Percentiles rank a stretch among this genome's conserved stretches.
Conservation (phyloP, 2,797 vertebrate genomes). For the Eulemur albifrons region DNA sequence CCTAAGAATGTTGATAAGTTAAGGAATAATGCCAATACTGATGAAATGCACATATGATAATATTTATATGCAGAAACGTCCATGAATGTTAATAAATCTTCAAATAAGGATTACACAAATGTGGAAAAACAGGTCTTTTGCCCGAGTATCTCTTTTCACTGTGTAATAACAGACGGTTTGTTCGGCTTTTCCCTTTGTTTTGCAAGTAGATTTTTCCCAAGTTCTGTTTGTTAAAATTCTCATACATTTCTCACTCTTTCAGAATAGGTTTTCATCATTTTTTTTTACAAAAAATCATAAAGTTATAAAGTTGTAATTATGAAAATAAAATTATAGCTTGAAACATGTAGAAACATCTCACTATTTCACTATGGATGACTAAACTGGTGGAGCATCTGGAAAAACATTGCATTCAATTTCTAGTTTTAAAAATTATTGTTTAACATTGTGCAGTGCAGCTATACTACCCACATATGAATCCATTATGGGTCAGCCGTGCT, state of each 20-base stretch:
- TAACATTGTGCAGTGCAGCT: neutral
- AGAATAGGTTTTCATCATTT: neutral
- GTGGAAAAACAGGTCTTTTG: slow-evolving; percentile 15
- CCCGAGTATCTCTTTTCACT: neutral
- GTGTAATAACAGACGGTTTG: neutral
- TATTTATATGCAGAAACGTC: neutral
- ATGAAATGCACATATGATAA: neutral
- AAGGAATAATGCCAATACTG: slow-evolving; percentile 17
- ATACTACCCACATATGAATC: neutral
- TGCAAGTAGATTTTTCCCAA: neutral
- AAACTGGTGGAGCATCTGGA: neutral
- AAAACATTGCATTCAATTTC: neutral
- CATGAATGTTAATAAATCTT: slow-evolving; percentile 32
- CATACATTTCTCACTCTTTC: neutral
- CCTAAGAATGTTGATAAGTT: slow-evolving; percentile 6
- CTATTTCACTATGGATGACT: neutral
- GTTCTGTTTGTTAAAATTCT: slow-evolving; percentile 11
- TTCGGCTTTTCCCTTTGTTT: neutral
- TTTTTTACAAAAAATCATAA: neutral
- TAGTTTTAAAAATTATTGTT: slow-evolving; percentile 4
- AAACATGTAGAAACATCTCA: neutral
- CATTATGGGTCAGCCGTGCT: neutral
- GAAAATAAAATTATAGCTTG: neutral
- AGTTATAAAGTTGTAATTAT: neutral
- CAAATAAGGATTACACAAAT: slow-evolving; percentile 11